Base-by-base conservation (phyloP, 1,140 invertebrate genomes). In the Glossosoma conforme region DNA sequence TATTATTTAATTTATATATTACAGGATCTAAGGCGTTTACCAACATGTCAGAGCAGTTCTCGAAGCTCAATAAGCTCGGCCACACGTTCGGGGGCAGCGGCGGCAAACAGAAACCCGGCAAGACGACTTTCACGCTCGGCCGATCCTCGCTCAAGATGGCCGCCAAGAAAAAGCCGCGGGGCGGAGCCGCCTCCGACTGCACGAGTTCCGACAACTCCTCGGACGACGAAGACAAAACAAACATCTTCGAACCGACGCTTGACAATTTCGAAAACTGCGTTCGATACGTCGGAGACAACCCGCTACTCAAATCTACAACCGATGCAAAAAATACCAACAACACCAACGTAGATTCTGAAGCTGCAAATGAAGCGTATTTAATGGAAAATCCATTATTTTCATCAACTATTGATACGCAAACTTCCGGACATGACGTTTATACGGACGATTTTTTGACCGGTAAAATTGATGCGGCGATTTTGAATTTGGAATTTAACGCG, bases 31-130 rank as follows among this genome's bases (percentile, higher is more conserved):
- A 91, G 75, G 89, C 89, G 37, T 68, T 92, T 11, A 87, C 78
- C 22, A 91, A 91, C 65, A 83, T 92, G 70, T 81, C 86, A 0
- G 87, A 89, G 44, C 88, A 91, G 61, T 88, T 93, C 65, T 87
- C 84, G 28, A 90, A 89, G 65, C 62, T 89, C 2, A 89, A 88
- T 63, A 84, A 83, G 63, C 70, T 91, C 11, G 80, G 86, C 25
- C 81, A 82, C 45, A 83, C 76, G 2, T 77, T 85, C 11, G 83
- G 81, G 65, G 73, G 75, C 0, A 66, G 67, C 61, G 65, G 68
- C 19, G 60, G 67, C 35, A 69, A 71, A 4, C 65, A 63, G 3
- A 62, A 65, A 55, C 30, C 44, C 61, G 69, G 2, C 65, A 74
- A 58, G 53, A 70, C 71, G 51, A 74, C 71, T 48, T 79, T 78